A percentile compares a stretch with the other conserved stretches of the same genome.
Evolutionary conservation across 2,113 vertebrate species (phyloP).

Genomic region (Camelus bactrianus): DNA sequence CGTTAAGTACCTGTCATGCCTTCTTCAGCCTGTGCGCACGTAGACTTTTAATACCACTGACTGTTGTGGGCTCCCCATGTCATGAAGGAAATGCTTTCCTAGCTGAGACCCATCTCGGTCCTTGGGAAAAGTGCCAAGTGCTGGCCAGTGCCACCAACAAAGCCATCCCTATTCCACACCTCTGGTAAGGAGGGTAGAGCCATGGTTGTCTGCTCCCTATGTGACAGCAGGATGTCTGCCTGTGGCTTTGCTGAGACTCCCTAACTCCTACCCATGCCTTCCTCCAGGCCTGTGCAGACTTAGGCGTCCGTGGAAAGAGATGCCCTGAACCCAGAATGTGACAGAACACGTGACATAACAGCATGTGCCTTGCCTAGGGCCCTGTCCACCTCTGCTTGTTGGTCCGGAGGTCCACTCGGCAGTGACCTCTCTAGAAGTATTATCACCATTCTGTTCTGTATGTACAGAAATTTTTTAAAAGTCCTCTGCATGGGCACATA

Average conservation of each 20-base stretch:
- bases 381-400: neutral
- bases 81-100: neutral
- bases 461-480: neutral
- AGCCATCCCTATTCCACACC: neutral
- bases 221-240: fast-evolving
- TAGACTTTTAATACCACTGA: neutral
- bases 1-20: neutral
- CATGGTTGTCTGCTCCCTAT: neutral
- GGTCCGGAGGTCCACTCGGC: neutral
- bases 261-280: no score
- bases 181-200: neutral
- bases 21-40: neutral
- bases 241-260: neutral
- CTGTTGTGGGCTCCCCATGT: neutral
- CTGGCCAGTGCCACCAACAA: neutral
- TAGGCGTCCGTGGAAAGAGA: neutral
- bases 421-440: neutral
- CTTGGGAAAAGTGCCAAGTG: neutral
- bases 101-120: neutral
- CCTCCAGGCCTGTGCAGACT: neutral
- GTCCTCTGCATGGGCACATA: neutral
- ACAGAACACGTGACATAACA: neutral
- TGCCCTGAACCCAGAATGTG: no score
- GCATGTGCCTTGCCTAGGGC: fast-evolving
- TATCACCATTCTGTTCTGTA: neutral